These are phyloP conservation scores for Hetaerina titia DNA, from an alignment of 2,888 invertebrate genomes.

Conservation along the genomic window DNA sequence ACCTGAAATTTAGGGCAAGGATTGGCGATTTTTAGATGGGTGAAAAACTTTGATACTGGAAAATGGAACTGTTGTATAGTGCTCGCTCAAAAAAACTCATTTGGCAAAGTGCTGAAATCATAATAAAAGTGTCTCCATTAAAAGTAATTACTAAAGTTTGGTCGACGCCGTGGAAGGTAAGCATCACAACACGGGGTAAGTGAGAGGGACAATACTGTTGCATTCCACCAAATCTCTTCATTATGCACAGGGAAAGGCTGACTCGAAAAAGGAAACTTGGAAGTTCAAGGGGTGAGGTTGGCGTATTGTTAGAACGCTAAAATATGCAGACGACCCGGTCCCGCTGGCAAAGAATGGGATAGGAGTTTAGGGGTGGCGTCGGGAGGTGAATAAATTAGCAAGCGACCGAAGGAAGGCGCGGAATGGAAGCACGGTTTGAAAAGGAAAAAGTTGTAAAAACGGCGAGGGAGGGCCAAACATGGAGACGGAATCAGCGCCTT, in stretches of 20 bases:
- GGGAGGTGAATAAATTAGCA: neutral
- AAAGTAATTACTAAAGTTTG: neutral
- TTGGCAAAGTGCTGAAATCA: neutral
- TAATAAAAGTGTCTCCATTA: neutral
- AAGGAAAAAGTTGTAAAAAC: neutral
- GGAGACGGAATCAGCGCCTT: neutral
- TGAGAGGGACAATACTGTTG: neutral
- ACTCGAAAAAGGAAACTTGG: neutral
- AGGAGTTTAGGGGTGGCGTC: neutral
- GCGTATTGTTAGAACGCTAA: neutral
- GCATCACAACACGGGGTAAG: neutral
- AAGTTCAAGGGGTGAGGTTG: neutral
- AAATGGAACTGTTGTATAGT: neutral
- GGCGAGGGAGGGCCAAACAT: neutral
- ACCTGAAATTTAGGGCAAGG: too few species aligned
- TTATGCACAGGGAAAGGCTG: neutral
- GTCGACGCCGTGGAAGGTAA: neutral
- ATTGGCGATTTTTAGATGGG: too few species aligned
- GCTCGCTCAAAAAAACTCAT: neutral
- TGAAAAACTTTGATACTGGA: neutral
- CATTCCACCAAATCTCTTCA: constrained; percentile 9
- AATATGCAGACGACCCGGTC: constrained; percentile 10
- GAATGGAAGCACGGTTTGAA: neutral
- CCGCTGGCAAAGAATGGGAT: neutral
- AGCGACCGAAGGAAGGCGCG: neutral